Percentiles rank a stretch among this genome's conserved stretches.
phyloP scores from a whole-genome alignment of 2,888 invertebrate genomes.

The Ernsta delagoae region DNA sequence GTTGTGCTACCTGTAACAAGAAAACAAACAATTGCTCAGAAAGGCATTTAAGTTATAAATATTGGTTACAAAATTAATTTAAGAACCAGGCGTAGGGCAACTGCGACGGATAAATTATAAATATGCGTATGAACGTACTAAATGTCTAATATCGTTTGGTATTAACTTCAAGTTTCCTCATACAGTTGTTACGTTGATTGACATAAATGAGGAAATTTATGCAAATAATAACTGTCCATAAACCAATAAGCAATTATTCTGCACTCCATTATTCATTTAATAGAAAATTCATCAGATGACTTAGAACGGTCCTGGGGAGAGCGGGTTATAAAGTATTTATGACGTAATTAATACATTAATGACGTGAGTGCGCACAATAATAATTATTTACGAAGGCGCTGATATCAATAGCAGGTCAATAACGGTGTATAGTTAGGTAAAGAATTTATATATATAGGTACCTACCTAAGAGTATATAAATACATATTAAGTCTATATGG shows the following conservation, averaged over 20 bases:
- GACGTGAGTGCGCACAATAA: no score
- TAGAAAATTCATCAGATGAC: no score
- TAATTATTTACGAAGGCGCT: no score
- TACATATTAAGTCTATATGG: no score
- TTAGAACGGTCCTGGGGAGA: not conserved
- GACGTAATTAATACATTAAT: not conserved
- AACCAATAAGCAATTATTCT: slow-evolving; percentile 39
- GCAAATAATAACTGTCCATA: slow-evolving; percentile 1
- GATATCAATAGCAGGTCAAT: no score
- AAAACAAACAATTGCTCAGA: slow-evolving; percentile 40
- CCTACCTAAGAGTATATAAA: no score
- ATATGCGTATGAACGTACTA: not conserved
- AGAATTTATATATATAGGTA: no score
- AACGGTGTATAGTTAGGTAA: no score
- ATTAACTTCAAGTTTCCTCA: slow-evolving; percentile 37
- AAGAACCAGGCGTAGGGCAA: not conserved
- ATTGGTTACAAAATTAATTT: not conserved
- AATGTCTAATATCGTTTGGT: not conserved
- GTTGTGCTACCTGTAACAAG: slow-evolving; percentile 91
- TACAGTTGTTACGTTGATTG: slow-evolving; percentile 8
- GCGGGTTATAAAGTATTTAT: not conserved
- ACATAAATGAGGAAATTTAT: slow-evolving; percentile 21
- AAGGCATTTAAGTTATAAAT: not conserved
- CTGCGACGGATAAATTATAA: slow-evolving; percentile 11
- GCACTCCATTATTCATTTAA: not conserved